Evolutionary conservation across 2,113 vertebrate genomes (phyloP).

Genomic region (Lipotes vexillifer): DNA sequence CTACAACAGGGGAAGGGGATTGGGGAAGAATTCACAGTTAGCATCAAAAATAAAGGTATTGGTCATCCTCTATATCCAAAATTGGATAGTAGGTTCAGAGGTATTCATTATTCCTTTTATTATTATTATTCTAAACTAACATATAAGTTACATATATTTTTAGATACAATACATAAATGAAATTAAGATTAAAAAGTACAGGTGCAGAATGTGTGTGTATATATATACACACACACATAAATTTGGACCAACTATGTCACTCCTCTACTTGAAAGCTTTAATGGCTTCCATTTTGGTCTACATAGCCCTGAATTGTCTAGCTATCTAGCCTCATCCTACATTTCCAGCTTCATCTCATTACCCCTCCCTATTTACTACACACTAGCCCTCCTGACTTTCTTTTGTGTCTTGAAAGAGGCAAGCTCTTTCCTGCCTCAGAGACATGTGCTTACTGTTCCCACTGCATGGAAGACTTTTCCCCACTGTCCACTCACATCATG

Average conservation of each 20-base stretch:
- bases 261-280: not conserved
- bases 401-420: not conserved
- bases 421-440: not conserved
- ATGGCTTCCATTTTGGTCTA: not conserved
- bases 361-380: not conserved
- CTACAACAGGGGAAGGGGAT: not conserved
- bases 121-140: not conserved
- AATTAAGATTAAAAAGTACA: not conserved
- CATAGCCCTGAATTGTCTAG: not conserved
- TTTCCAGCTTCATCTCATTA: not conserved
- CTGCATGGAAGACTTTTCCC: not conserved
- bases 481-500: not conserved
- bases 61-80: not conserved
- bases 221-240: not conserved
- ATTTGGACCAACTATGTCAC: not conserved
- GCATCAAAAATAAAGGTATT: not conserved
- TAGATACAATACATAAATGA: not conserved
- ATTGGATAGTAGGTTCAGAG: not conserved
- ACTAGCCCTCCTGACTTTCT: not conserved
- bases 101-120: not conserved
- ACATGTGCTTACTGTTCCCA: not conserved
- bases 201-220: not conserved
- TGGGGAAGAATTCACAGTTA: not conserved
- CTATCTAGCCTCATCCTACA: not conserved
- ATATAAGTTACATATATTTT: not conserved